Evolutionary conservation across 2,113 vertebrate genomes (phyloP), one percentile per base, ranked within the genome.

Genomic region (Tupaia chinensis): DNA sequence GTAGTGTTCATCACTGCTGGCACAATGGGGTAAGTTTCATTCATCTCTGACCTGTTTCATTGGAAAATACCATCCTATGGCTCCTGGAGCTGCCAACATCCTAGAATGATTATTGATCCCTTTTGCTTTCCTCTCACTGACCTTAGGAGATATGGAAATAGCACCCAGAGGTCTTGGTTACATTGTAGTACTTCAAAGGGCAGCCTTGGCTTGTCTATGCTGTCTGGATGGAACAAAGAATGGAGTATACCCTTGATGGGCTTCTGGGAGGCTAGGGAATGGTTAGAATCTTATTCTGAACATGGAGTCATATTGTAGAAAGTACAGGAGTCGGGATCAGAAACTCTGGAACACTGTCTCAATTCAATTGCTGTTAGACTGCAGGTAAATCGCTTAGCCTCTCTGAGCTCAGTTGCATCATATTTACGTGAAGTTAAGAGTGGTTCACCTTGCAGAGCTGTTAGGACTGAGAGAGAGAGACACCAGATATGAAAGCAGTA

Each of bases 1-100:
- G 95, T 99, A 20, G 99, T 99, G 94, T 99, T 99, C 92, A 9
- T 99, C 97, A 99, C 99, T 3, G 98, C 99, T 70, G 99, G 99
- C 15, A 6, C 90, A 0, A 96, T 99, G 95, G 99, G 99, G 99
- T 99, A 98, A 98, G 99, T 98, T 88, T 58, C 58, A 89, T 88
- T 58, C 58, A 89, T 3, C 7, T 74, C 34, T 23, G 6, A 78
- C 23, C 6, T 32, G 19, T 23, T 79, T 27, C 69, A 34, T 29
- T 70, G 65, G 68, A 81, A 95, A 87, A 61, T 27, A 76, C 32
- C 27, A 77, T 9, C 53, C 19, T 8, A 4, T 53, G 25, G 12
- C 12, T 93, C 56, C 15, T 13, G 13, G 76, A 58, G 65, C 74
- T 65, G 32, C 54, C 7, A 12, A 7, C 27, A 34, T 87, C 65